Evolutionary conservation across 2,888 invertebrate genomes (phyloP), one percentile per base, ranked within the genome.

Genomic region (Bombyx huttoni): DNA sequence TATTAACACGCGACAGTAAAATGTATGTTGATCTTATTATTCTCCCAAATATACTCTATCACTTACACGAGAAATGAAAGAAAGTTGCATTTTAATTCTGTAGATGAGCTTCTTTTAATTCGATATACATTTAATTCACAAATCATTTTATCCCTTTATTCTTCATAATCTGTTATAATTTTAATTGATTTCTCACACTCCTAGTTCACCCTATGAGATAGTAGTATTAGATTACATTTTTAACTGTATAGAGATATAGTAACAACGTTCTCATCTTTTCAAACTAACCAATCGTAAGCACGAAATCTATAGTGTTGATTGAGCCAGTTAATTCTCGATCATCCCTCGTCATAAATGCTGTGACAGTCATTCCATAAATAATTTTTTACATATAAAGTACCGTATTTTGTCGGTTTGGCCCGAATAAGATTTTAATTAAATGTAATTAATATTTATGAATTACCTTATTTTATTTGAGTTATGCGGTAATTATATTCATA

Each of bases 101-200:
- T 24, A 24, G 24, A 24, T 24, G 24, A 24, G 24, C 3, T 24
- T 24, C 24, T 24, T 24, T 24, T 24, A 24, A 24, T 40, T 40
- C 40, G 8, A 40, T 12, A 40, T 40, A 7, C 40, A 7, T 3
- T 12, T 40, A 3, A 40, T 40, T 10, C 8, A 40, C 8, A 40
- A 40, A 40, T 10, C 8, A 3, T 40, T 40, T 40, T 40, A 40
- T 3, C 24, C 24, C 3, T 24, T 40, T 40, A 40, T 40, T 40
- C 12, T 40, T 40, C 24, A 59, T 33, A 10, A 49, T 7, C 40
- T 52, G 51, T 50, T 51, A 49, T 60, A 48, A 53, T 54, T 56
- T 52, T 48, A 51, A 53, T 5, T 40, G 40, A 40, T 12, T 40
- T 10, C 12, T 40, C 40, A 12, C 24, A 24, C 24, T 24, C 24